A percentile compares a stretch with the other conserved stretches of the same genome.
Evolutionary conservation across 2,797 vertebrate species (phyloP).

Genomic region (Hypotaenidia okinawae): DNA sequence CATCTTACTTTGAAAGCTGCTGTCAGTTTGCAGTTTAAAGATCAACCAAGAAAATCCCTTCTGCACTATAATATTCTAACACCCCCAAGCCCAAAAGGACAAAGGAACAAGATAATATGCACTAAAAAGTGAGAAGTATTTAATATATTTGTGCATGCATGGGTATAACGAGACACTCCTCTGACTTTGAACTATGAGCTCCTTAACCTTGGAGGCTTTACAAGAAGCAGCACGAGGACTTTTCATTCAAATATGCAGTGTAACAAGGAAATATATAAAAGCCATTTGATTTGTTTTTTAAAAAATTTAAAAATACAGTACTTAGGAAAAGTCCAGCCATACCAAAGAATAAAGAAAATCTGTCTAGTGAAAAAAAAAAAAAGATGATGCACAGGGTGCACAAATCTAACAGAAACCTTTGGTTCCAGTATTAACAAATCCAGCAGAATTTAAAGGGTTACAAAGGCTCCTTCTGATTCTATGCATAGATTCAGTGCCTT

Average conservation of each 20-base stretch:
- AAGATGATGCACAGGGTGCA: not conserved
- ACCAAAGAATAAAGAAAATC: not conserved
- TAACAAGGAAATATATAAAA: not conserved
- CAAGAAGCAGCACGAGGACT: not conserved
- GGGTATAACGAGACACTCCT: not conserved
- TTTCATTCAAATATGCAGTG: not conserved
- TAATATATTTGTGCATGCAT: rapidly evolving
- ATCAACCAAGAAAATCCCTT: not conserved
- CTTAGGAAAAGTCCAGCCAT: not conserved
- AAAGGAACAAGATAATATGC: not conserved
- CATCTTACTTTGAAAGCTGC: not conserved
- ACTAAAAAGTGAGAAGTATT: not conserved
- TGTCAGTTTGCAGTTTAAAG: not conserved
- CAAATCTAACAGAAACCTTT: not conserved
- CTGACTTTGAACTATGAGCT: not conserved
- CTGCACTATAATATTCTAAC: not conserved
- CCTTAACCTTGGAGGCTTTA: not conserved
- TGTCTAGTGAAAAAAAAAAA: not conserved
- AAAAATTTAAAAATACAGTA: not conserved
- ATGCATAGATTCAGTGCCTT: not conserved
- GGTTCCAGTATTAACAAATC: not conserved
- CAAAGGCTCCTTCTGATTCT: not conserved
- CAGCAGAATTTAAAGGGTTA: not conserved
- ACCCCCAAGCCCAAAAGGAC: not conserved
- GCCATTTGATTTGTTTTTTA: too few relatives aligned